phyloP scores from a whole-genome alignment of 2,888 invertebrate genomes.

The Cinara cedri region DNA sequence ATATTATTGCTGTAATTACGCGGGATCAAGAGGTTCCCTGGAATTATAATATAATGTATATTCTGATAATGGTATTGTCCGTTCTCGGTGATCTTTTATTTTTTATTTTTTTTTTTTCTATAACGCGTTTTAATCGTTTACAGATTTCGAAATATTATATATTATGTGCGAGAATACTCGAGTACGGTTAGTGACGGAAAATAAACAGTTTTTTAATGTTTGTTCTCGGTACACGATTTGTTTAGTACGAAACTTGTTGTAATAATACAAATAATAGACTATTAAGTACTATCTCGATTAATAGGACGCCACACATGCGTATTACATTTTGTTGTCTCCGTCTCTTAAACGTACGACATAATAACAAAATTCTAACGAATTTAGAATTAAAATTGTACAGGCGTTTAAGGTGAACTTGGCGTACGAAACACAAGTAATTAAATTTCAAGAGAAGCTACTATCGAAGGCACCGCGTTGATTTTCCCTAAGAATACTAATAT shows the following conservation, averaged over 20 bases:
- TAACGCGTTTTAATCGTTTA: not conserved
- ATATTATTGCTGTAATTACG: not conserved
- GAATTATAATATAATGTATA: conserved; percentile 3
- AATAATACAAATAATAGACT: no score
- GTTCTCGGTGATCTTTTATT: conserved; percentile 10
- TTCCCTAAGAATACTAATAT: no score
- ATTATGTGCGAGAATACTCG: not conserved
- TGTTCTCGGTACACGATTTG: conserved; percentile 2
- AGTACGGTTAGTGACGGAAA: not conserved
- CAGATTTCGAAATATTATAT: not conserved
- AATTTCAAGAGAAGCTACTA: no score
- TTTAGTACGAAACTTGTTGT: not conserved
- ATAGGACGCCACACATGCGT: no score
- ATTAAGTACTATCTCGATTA: not conserved
- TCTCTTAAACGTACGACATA: no score
- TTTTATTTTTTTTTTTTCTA: conserved; percentile 13
- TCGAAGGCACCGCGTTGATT: no score
- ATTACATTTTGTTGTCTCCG: no score
- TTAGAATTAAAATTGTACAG: no score
- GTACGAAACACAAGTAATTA: no score
- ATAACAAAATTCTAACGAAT: no score
- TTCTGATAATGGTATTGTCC: conserved; percentile 7
- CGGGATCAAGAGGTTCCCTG: conserved; percentile 14
- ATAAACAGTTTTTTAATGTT: not conserved
- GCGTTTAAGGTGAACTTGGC: no score